Base-by-base conservation (phyloP, 2,797 vertebrate genomes). In the Furcifer pardalis region DNA sequence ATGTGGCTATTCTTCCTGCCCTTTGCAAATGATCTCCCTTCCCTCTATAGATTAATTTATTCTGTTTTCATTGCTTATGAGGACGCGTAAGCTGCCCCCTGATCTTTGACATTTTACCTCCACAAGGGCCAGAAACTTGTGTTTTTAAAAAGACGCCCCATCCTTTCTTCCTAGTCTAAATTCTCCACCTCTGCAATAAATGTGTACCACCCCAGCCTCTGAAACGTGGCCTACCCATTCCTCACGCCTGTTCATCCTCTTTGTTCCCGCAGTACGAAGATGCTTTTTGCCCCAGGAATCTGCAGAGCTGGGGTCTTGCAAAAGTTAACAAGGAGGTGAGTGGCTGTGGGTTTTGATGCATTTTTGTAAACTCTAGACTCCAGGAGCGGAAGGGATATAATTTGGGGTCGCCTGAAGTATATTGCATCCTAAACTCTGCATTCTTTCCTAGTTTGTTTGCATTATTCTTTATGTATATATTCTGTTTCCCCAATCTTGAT, bases 271-370 rank as follows among this genome's bases (percentile, higher is more conserved):
- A 98, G 97, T 98, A 96, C 79, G 96, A 97, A 68, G 90, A 92
- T 10, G 94, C 97, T 12, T 98, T 96, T 94, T 93, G 62, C 75
- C 73, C 97, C 0, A 92, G 86, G 35, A 96, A 92, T 84, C 94
- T 97, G 84, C 97, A 95, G 93, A 98, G 96, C 91, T 98, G 97
- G 97, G 94, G 93, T 78, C 75, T 93, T 19, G 75, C 96, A 0
- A 97, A 94, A 66, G 76, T n/a, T 4, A 89, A 86, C 62, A 96
- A 93, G 90, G 86, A 97, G 96, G 97, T 97, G 94, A 60, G 60
- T 8, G 37, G n/a, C n/a, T n/a, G n/a, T n/a, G n/a, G n/a, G n/a
- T n/a, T n/a, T n/a, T n/a, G 49, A 15, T 52, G 9, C 49, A 9
- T 52, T 52, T 15, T 52, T 52, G 17, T 52, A 52, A 13, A 52